Percentiles rank a stretch among this genome's conserved stretches.
These are phyloP conservation scores for Athrips mouffetella DNA, from an alignment of 2,888 invertebrate genomes.

Conservation along the genomic window DNA sequence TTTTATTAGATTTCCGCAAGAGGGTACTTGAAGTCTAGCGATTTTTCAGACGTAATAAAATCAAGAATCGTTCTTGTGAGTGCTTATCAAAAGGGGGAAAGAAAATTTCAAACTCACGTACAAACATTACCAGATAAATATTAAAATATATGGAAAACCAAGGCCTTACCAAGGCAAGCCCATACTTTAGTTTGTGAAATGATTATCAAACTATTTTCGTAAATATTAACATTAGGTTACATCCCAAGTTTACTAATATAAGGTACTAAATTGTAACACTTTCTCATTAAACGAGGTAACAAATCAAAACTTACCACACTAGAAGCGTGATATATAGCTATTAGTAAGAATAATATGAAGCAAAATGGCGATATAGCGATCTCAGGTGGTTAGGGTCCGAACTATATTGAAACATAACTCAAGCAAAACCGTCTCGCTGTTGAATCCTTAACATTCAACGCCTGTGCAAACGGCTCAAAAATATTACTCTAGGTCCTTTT, in stretches of 20 bases:
- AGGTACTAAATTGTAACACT: not conserved
- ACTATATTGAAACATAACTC: slow-evolving; percentile 69
- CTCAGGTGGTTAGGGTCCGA: slow-evolving; percentile 48
- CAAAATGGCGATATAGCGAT: not conserved
- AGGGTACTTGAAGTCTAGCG: slow-evolving; percentile 1
- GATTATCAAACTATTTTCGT: too few relatives aligned
- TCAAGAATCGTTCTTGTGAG: not conserved
- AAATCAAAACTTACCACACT: not conserved
- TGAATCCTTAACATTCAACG: slow-evolving; percentile 24
- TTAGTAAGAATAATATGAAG: not conserved
- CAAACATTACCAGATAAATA: too few relatives aligned
- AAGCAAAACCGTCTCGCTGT: slow-evolving; percentile 42
- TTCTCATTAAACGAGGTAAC: not conserved
- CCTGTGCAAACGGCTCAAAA: not conserved
- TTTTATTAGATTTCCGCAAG: slow-evolving; percentile 5
- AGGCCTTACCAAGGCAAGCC: too few relatives aligned
- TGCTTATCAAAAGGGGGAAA: not conserved
- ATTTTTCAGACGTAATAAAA: slow-evolving; percentile 5
- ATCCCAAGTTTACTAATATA: too few relatives aligned
- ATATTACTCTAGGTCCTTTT: not conserved
- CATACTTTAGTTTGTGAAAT: too few relatives aligned
- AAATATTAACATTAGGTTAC: too few relatives aligned
- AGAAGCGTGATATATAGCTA: not conserved
- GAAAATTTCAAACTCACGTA: too few relatives aligned
- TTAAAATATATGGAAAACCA: too few relatives aligned